Conservation (phyloP, 1,140 invertebrate genomes). For the Pantala flavescens region DNA sequence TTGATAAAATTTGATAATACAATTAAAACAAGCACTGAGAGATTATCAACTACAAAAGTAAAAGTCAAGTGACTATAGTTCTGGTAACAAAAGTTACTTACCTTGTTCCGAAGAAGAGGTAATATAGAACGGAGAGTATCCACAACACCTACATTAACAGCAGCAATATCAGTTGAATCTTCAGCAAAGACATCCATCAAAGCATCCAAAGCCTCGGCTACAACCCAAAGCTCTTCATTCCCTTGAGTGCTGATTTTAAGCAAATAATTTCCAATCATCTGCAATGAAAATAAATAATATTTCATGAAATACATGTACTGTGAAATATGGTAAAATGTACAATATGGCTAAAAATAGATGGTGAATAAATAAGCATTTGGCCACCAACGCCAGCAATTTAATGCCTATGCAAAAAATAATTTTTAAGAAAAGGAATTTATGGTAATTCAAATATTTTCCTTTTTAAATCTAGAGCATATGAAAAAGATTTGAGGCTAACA, state of each 20-base stretch:
- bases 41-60: neutral
- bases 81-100: no score
- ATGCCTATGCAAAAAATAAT: no score
- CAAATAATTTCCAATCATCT: constrained; percentile 33
- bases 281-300: constrained; percentile 29
- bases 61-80: no score
- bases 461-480: no score
- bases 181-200: constrained; percentile 68
- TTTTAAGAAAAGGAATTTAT: no score
- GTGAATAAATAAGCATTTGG: no score
- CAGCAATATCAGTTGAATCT: constrained; percentile 56
- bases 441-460: no score
- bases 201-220: constrained; percentile 61
- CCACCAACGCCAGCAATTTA: no score
- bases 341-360: no score
- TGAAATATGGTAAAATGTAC: constrained; percentile 21
- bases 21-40: neutral
- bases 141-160: constrained; percentile 48
- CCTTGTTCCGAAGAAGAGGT: constrained; percentile 53
- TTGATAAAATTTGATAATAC: neutral
- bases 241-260: constrained; percentile 43
- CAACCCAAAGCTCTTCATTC: constrained; percentile 52
- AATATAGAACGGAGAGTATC: constrained; percentile 43
- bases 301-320: constrained; percentile 32
- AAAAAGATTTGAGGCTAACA: no score